phyloP scores from a whole-genome alignment of 1,140 invertebrate species.

The Drosophila rufa region DNA sequence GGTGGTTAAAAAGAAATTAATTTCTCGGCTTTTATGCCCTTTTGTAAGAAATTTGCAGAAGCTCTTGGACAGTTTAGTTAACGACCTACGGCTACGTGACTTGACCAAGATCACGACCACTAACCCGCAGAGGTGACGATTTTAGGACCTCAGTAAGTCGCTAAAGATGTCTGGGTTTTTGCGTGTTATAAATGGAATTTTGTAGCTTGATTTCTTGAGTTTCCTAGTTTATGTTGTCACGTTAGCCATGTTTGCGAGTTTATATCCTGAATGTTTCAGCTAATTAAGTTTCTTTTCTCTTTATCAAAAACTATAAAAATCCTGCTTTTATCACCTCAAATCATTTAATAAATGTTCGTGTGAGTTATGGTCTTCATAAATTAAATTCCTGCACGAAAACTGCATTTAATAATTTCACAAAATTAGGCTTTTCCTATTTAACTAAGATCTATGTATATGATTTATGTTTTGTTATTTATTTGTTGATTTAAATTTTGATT shows the following conservation, averaged over 20 bases:
- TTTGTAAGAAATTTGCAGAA: constrained; percentile 40
- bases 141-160: constrained; percentile 26
- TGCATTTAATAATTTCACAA: neutral
- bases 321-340: neutral
- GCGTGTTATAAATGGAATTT: constrained; percentile 23
- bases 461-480: neutral
- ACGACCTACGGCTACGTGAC: constrained; percentile 44
- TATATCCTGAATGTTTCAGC: neutral
- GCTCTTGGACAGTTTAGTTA: constrained; percentile 32
- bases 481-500: neutral
- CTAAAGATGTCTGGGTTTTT: constrained; percentile 5
- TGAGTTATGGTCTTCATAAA: neutral
- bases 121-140: constrained; percentile 40
- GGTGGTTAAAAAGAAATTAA: constrained; percentile 54
- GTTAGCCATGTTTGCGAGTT: neutral
- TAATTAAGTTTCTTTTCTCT: neutral
- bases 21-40: constrained; percentile 42
- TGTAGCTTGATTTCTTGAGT: neutral
- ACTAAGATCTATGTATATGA: neutral
- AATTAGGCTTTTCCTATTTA: neutral
- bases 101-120: constrained; percentile 49
- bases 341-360: neutral
- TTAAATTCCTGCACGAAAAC: constrained; percentile 3
- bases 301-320: neutral
- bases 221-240: constrained; percentile 21